Base-by-base conservation (phyloP, 2,797 vertebrate species). In the Xiphorhynchus erythropygius region DNA sequence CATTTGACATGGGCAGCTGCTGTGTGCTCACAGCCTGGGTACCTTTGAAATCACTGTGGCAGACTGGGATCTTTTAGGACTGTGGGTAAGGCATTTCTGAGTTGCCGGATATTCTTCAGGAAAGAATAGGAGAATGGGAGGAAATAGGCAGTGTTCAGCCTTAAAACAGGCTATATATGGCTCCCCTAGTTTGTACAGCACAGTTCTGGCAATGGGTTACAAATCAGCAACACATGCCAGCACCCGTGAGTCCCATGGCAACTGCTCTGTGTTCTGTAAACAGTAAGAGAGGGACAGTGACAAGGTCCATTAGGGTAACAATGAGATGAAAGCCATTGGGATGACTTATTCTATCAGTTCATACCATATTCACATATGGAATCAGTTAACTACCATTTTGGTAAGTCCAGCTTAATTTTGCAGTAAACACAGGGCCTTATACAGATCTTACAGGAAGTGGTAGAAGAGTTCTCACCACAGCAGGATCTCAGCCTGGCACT, bases 101-200 rank as follows among this genome's bases (percentile, higher is more conserved):
- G 6, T 11, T 49, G 42, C 35, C 76, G 44, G 56, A 77, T 52
- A 55, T 37, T 65, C 37, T 89, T 67, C 70, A 79, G 85, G 83
- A 90, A 89, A 67, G 19, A 12, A 5, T 49, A 42, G 62, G 47
- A 84, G 74, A 88, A 94, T 64, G 53, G 77, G 64, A 79, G 81
- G 87, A 65, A 94, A 82, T 19, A 14, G 60, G 50, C 76, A 69
- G 65, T 27, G 5, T 37, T 64, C 16, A 79, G 82, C 68, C 94
- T 64, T 67, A 39, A 30, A 87, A 68, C 71, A 85, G 94, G 68
- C 93, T 77, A 7, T 69, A 15, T 53, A 55, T n/a, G 28, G 33
- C 41, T 33, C 24, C 32, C 46, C 65, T 19, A 27, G 24, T 17
- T 28, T 5, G 41, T 44, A 63, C 59, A 65, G 86, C 87, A 41